phyloP scores from a whole-genome alignment of 2,797 vertebrate species.

The Acanthornis magna region DNA sequence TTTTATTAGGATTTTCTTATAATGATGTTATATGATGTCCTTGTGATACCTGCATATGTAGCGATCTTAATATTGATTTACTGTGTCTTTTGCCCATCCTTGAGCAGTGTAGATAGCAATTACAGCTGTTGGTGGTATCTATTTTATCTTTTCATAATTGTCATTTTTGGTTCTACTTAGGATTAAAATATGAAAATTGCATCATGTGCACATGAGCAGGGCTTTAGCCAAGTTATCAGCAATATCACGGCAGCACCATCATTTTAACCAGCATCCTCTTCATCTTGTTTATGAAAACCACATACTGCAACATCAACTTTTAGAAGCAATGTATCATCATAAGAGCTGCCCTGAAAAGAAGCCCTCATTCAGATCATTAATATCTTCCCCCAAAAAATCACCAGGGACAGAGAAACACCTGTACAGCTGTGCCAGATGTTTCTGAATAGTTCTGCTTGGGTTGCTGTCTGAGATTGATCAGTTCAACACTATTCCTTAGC shows the following conservation, averaged over 20 bases:
- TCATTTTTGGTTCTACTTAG: constrained; percentile 78
- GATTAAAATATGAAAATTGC: constrained; percentile 82
- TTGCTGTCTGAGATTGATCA: constrained; percentile 24
- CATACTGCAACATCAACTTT: constrained; percentile 55
- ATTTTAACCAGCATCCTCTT: constrained; percentile 52
- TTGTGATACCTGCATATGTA: constrained; percentile 68
- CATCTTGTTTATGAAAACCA: constrained; percentile 70
- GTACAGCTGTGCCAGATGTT: constrained; percentile 57
- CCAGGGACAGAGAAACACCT: constrained; percentile 38
- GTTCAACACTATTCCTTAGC: not conserved
- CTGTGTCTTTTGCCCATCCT: constrained; percentile 69
- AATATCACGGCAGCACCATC: constrained; percentile 43
- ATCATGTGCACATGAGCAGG: constrained; percentile 54
- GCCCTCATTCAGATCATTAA: constrained; percentile 29
- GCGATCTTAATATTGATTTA: constrained; percentile 82
- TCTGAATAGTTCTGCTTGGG: constrained; percentile 33
- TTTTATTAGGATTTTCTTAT: constrained; percentile 76
- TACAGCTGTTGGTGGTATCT: constrained; percentile 77
- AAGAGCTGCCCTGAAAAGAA: constrained; percentile 37
- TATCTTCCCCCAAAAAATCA: constrained; percentile 36
- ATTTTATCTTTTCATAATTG: constrained; percentile 82
- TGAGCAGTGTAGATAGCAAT: constrained; percentile 73
- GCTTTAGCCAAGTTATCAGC: constrained; percentile 69
- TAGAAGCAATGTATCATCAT: constrained; percentile 19
- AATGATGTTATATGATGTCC: constrained; percentile 80